phyloP scores from a whole-genome alignment of 2,888 invertebrate species.

The Drosophila percnosoma region DNA sequence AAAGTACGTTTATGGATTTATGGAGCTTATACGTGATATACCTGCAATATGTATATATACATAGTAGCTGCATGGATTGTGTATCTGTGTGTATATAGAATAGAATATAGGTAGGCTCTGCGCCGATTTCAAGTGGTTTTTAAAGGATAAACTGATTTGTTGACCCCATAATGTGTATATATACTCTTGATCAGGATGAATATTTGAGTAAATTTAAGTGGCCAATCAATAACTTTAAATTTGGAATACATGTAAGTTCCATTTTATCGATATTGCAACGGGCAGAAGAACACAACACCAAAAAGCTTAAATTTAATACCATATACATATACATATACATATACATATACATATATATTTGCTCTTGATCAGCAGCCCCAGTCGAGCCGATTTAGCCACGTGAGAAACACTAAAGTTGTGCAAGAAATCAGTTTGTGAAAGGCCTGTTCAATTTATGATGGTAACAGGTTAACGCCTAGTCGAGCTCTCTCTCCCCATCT shows the following conservation, averaged over 20 bases:
- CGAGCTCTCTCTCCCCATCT: background rate
- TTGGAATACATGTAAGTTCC: background rate
- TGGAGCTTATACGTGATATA: constrained; percentile 29
- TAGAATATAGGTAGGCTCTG: background rate
- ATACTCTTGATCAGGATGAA: background rate
- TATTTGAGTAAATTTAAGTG: background rate
- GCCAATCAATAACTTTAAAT: background rate
- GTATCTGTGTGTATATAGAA: background rate
- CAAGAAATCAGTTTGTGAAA: background rate
- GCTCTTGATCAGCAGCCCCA: background rate
- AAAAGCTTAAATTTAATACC: background rate
- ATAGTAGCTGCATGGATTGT: background rate
- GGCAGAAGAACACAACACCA: background rate
- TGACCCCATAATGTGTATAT: background rate
- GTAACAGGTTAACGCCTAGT: background rate
- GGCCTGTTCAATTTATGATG: background rate
- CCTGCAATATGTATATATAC: background rate
- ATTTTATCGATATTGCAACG: background rate
- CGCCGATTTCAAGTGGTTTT: background rate
- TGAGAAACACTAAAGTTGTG: background rate
- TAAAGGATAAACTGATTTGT: background rate
- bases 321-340: background rate
- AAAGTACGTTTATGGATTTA: constrained; percentile 1
- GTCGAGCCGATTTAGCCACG: too few species aligned
- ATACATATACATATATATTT: background rate